Evolutionary conservation across 1,140 invertebrate species (phyloP).

Genomic region (Agrilus planipennis): DNA sequence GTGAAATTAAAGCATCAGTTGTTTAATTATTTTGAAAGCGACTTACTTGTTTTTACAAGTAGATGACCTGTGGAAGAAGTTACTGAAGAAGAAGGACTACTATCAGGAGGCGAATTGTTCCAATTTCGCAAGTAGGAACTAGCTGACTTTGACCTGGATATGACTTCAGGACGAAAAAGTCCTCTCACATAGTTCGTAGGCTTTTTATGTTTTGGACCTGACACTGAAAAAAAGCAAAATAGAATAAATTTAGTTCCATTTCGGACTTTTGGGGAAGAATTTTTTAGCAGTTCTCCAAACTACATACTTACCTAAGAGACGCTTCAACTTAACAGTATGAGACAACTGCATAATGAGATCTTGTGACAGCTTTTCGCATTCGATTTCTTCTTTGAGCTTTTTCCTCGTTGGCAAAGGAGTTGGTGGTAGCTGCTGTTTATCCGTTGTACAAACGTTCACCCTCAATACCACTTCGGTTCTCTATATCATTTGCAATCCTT

Average conservation of each 20-base stretch:
- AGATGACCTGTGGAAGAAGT: too few relatives aligned
- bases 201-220: slow-evolving; percentile 59
- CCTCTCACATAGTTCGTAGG: slow-evolving; percentile 68
- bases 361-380: slow-evolving; percentile 63
- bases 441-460: slow-evolving; percentile 45
- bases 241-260: not conserved
- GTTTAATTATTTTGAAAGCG: too few relatives aligned
- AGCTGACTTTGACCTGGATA: slow-evolving; percentile 37
- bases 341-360: slow-evolving; percentile 59
- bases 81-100: slow-evolving; percentile 21
- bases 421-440: slow-evolving; percentile 32
- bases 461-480: slow-evolving; percentile 47
- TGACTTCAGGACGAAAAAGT: slow-evolving; percentile 59
- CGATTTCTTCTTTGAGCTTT: slow-evolving; percentile 64
- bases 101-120: slow-evolving; percentile 26
- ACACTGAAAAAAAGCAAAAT: slow-evolving; percentile 38
- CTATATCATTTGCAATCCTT: slow-evolving; percentile 44
- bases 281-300: too few relatives aligned
- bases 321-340: slow-evolving; percentile 55
- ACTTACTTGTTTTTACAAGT: too few relatives aligned
- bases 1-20: too few relatives aligned
- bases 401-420: slow-evolving; percentile 33
- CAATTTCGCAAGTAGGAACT: slow-evolving; percentile 31
- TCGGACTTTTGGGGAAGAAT: too few relatives aligned
- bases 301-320: slow-evolving; percentile 47